Percentiles rank a stretch among this genome's conserved stretches.
Conservation (phyloP, 2,888 invertebrate genomes). For the Tortricodes alternella region DNA sequence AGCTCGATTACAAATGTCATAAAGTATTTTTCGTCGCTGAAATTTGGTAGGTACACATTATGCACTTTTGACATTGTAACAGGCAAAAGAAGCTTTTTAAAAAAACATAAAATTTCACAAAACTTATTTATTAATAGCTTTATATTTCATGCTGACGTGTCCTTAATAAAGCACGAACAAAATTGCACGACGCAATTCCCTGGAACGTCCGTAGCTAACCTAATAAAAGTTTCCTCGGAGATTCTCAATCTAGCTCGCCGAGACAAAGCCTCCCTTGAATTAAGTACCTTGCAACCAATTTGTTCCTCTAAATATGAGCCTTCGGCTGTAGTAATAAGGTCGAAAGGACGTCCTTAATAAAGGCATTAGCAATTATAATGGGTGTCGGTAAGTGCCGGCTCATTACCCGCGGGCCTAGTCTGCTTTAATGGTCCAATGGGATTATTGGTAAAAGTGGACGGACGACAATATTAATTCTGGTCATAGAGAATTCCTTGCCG, state of each 20-base stretch:
- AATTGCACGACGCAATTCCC: conserved; percentile 5
- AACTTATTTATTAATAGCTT: too few relatives aligned
- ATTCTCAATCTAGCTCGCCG: conserved; percentile 24
- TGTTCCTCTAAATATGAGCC: conserved; percentile 7
- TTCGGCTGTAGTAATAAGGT: conserved; percentile 19
- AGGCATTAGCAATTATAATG: conserved; percentile 31
- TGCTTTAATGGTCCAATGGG: neutral
- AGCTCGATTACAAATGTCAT: too few relatives aligned
- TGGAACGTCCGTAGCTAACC: conserved; percentile 8
- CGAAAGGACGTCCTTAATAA: neutral
- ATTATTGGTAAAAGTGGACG: neutral
- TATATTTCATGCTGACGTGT: too few relatives aligned
- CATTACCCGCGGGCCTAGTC: conserved; percentile 14
- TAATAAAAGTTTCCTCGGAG: conserved; percentile 26
- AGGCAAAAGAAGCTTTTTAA: too few relatives aligned
- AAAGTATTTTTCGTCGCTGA: too few relatives aligned
- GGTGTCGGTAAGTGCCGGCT: conserved; percentile 26
- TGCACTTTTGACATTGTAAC: too few relatives aligned
- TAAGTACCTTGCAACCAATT: conserved; percentile 22
- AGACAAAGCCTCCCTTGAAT: conserved; percentile 7
- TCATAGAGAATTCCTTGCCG: neutral
- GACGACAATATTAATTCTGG: neutral
- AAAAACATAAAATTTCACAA: too few relatives aligned
- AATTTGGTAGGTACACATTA: too few relatives aligned
- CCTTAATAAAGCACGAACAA: conserved; percentile 1